Evolutionary conservation across 2,888 invertebrate species (phyloP).

Genomic region (Heliconius cydno): DNA sequence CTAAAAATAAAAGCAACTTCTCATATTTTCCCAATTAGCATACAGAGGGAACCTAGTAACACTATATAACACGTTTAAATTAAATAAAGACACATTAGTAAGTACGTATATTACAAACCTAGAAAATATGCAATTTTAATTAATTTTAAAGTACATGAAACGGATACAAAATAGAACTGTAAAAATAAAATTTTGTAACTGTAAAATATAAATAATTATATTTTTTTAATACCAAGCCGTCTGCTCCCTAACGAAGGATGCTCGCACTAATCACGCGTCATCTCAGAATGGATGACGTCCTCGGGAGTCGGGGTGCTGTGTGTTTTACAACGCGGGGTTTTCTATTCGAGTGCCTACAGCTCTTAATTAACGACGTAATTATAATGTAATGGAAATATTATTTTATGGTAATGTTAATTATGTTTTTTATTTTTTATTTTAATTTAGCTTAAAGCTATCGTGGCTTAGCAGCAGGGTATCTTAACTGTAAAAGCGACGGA

Average conservation of each 20-base stretch:
- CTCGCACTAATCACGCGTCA: conserved; percentile 24
- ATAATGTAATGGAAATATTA: not conserved
- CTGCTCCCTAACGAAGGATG: conserved; percentile 20
- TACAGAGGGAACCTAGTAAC: too few relatives aligned
- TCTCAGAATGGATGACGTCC: conserved; percentile 21
- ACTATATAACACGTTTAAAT: too few relatives aligned
- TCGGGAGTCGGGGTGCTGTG: conserved; percentile 7
- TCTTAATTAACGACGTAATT: conserved; percentile 1
- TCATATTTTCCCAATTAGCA: too few relatives aligned
- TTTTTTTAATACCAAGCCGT: conserved; percentile 5
- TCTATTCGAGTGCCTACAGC: not conserved
- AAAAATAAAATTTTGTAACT: not conserved
- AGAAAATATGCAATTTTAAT: not conserved
- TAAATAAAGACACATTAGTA: too few relatives aligned
- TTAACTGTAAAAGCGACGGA: not conserved
- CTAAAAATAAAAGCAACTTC: too few relatives aligned
- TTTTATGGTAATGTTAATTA: not conserved
- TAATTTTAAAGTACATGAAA: not conserved
- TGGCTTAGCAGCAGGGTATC: not conserved
- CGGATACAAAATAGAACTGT: not conserved
- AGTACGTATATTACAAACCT: not conserved
- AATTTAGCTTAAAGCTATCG: not conserved
- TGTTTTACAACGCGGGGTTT: conserved; percentile 9
- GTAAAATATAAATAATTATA: not conserved
- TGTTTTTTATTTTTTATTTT: not conserved